These are phyloP conservation scores for Aegithalos caudatus DNA, from an alignment of 2,113 vertebrate genomes.

Conservation along the genomic window DNA sequence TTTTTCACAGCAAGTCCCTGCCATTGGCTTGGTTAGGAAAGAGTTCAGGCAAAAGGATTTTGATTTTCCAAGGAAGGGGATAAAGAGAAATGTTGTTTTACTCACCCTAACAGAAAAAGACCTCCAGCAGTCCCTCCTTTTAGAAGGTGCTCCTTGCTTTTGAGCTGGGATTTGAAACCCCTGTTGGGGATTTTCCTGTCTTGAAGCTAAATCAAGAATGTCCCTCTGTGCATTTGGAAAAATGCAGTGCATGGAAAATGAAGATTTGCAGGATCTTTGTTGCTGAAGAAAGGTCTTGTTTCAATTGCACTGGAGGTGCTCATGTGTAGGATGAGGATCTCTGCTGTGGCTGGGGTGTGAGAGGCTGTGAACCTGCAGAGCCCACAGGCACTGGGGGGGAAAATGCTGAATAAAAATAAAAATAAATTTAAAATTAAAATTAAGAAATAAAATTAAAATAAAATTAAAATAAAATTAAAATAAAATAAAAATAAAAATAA, in stretches of 20 bases:
- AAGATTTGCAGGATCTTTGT: neutral
- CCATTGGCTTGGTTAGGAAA: neutral
- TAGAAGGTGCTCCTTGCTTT: neutral
- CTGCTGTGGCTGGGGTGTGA: neutral
- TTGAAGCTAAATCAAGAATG: neutral
- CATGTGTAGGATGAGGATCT: rapidly evolving
- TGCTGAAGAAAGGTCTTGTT: neutral
- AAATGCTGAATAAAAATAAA: too few species aligned
- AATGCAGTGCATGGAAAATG: neutral
- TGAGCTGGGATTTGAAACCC: neutral
- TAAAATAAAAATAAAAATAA: too few species aligned
- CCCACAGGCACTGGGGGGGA: rapidly evolving
- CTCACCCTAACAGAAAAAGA: neutral
- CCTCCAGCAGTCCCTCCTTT: neutral
- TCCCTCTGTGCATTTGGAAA: neutral
- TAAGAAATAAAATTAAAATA: too few species aligned
- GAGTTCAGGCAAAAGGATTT: neutral
- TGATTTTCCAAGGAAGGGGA: neutral
- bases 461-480: too few species aligned
- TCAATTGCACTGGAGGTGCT: rapidly evolving
- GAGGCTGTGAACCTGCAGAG: neutral
- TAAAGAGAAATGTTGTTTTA: neutral
- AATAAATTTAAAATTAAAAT: too few species aligned
- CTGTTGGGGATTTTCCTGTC: neutral
- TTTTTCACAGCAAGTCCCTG: neutral